Evolutionary conservation across 2,113 vertebrate species (phyloP).

Genomic region (Mesitornis unicolor): DNA sequence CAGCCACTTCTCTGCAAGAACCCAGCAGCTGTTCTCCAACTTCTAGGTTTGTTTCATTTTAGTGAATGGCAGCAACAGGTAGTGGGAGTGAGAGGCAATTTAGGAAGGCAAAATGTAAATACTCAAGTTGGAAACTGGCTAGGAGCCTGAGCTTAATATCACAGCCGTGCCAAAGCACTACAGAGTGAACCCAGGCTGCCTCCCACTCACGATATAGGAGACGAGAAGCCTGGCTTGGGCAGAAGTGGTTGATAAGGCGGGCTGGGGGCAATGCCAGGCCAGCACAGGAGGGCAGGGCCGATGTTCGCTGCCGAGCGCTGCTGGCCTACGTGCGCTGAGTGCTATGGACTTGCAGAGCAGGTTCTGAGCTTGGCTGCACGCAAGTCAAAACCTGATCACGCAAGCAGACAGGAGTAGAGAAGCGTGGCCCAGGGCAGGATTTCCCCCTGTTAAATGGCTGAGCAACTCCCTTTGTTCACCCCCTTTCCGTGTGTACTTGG

Average conservation of each 20-base stretch:
- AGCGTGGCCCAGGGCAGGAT: neutral
- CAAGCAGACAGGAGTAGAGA: neutral
- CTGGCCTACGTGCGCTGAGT: neutral
- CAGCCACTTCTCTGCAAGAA: neutral
- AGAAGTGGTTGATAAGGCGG: neutral
- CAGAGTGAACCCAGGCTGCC: neutral
- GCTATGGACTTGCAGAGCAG: neutral
- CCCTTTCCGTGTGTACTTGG: neutral
- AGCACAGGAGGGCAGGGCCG: neutral
- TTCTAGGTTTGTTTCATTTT: neutral
- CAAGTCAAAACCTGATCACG: neutral
- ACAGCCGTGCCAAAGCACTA: neutral
- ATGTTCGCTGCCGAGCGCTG: neutral
- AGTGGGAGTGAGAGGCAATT: neutral
- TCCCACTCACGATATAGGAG: neutral
- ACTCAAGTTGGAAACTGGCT: neutral
- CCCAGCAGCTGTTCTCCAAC: neutral
- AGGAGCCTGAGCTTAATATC: neutral
- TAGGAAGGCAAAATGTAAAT: neutral
- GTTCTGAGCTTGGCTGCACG: neutral
- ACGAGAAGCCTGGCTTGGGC: neutral
- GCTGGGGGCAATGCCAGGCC: neutral
- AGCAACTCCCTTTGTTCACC: neutral
- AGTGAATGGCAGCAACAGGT: conserved; percentile 16
- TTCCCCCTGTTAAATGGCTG: neutral